Evolutionary conservation across 1,140 invertebrate species (phyloP), one percentile per base, ranked within the genome.

Genomic region (Drosophila setifemur): DNA sequence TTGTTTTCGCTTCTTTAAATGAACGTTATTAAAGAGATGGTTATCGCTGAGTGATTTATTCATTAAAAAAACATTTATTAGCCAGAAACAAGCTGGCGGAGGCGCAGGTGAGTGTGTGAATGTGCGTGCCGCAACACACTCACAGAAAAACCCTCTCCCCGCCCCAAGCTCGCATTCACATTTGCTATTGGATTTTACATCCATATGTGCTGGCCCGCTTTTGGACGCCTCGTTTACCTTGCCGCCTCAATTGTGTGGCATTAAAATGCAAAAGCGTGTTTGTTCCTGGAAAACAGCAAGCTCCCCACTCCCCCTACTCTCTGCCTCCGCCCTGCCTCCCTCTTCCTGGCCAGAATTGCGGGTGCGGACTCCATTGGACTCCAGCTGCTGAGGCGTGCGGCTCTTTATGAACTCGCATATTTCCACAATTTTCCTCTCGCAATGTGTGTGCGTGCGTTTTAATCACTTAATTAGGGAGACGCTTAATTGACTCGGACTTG

Each of bases 1-100:
- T 87, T 86, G 79, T 86, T 86, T 87, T 81, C 76, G 67, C 68
- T 76, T 74, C 81, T 81, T 81, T 87, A 87, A 86, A 87, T 86
- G 81, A 86, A 87, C 76, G 82, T 86, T 86, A 86, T 86, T 86
- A 86, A 87, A 31, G 60, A 82, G 82, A 87, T 87, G 73, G 60
- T 88, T 88, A 88, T 88, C 85, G 71, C 69, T 64, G 81, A 89
- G 85, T 88, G 85, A 88, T 88, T 88, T 88, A 88, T 88, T 86
- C 86, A 86, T 86, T 89, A 88, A 88, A 86, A 88, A 78, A 73
- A 69, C 81, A 89, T 88, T 88, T 88, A 88, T 88, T 86, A 88
- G 73, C 75, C 64, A 75, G 72, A 88, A 79, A 79, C 85, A 73
- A 70, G 60, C 18, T n/a, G 39, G 37, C 28, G 11, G 31, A 21